Evolutionary conservation across 2,888 invertebrate species (phyloP).

Genomic region (Apotomis turbidana): DNA sequence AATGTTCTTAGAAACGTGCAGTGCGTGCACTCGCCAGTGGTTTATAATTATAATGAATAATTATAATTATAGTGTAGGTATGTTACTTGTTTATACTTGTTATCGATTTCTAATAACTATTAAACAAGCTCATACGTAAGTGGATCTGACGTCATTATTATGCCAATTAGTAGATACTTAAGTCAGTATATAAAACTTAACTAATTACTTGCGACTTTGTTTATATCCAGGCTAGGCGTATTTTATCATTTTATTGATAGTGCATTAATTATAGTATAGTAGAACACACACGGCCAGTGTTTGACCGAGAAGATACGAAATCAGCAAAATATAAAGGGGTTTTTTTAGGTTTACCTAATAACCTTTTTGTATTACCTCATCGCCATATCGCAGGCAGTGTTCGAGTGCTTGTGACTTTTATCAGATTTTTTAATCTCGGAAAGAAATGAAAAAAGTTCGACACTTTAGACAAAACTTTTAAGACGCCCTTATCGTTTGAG

Average conservation of each 20-base stretch:
- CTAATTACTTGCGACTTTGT: constrained; percentile 23
- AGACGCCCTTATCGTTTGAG: constrained; percentile 34
- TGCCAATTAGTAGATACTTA: constrained; percentile 10
- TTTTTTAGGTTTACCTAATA: not conserved
- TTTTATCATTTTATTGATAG: constrained; percentile 1
- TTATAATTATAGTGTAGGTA: too few relatives aligned
- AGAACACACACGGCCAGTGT: not conserved
- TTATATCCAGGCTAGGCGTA: not conserved
- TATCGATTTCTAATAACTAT: constrained; percentile 19
- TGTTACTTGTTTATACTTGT: not conserved
- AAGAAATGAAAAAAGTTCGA: constrained; percentile 71
- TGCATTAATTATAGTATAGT: not conserved
- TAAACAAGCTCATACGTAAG: not conserved
- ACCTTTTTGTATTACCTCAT: not conserved
- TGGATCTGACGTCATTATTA: constrained; percentile 18
- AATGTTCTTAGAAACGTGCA: not conserved
- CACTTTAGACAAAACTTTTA: constrained; percentile 34
- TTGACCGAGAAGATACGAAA: not conserved
- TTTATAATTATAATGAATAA: not conserved
- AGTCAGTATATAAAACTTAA: not conserved
- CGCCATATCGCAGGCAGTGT: constrained; percentile 50
- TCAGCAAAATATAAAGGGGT: not conserved
- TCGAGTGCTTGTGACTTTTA: constrained; percentile 57
- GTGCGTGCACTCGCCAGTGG: not conserved
- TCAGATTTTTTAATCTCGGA: constrained; percentile 53